These are phyloP conservation scores for Erannis defoliaria DNA, from an alignment of 2,888 invertebrate species.

Conservation along the genomic window DNA sequence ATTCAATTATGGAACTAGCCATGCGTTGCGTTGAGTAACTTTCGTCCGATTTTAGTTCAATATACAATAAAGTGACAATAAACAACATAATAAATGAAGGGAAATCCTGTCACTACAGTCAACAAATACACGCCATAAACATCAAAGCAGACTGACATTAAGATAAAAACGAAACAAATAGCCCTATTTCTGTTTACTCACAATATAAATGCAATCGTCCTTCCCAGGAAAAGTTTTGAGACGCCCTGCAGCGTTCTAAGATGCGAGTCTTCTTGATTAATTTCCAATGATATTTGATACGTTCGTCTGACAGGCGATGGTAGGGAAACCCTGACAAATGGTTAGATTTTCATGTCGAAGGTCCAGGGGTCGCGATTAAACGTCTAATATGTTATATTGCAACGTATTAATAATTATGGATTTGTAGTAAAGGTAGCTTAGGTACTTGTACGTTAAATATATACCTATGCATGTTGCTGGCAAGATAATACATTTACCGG, in stretches of 20 bases:
- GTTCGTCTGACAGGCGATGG: conserved; percentile 70
- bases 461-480: not conserved
- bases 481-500: not conserved
- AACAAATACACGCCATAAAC: conserved; percentile 32
- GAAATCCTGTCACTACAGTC: conserved; percentile 13
- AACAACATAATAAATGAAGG: not conserved
- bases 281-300: conserved; percentile 83
- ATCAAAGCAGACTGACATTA: conserved; percentile 39
- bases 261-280: conserved; percentile 71
- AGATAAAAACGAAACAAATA: conserved; percentile 45
- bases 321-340: conserved; percentile 78
- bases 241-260: conserved; percentile 53
- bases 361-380: conserved; percentile 63
- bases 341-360: conserved; percentile 74
- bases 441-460: too few relatives aligned
- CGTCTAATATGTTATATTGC: conserved; percentile 67
- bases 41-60: too few relatives aligned
- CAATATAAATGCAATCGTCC: conserved; percentile 46
- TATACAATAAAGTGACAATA: too few relatives aligned
- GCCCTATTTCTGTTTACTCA: conserved; percentile 40
- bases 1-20: too few relatives aligned
- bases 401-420: conserved; percentile 57
- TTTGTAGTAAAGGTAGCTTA: conserved; percentile 19
- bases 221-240: conserved; percentile 47
- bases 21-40: too few relatives aligned